phyloP scores from a whole-genome alignment of 2,113 vertebrate genomes.

The Oreochromis aureus region DNA sequence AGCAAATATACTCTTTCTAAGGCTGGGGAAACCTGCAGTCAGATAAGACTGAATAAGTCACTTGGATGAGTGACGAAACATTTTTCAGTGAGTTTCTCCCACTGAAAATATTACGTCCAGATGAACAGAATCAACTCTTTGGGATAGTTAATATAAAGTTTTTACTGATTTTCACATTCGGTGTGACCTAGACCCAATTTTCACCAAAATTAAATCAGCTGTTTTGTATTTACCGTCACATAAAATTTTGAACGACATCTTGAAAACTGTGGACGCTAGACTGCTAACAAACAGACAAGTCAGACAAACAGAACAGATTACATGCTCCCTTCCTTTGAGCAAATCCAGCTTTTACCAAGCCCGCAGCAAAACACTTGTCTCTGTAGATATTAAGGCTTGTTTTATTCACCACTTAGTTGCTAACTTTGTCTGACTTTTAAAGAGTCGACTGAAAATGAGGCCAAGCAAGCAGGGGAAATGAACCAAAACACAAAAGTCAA shows the following conservation, averaged over 20 bases:
- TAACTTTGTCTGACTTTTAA: background rate
- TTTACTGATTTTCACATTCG: background rate
- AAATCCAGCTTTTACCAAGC: background rate
- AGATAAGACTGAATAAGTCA: background rate
- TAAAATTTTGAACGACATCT: background rate
- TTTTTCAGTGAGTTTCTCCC: background rate
- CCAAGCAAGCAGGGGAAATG: background rate
- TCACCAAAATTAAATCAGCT: background rate
- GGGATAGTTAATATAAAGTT: background rate
- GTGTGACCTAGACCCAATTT: background rate
- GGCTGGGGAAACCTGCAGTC: background rate
- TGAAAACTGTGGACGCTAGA: background rate
- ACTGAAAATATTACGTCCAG: background rate
- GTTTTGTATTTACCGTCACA: background rate
- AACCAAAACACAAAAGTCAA: background rate
- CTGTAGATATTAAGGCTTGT: background rate
- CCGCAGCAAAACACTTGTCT: background rate
- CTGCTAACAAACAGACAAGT: background rate
- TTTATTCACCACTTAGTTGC: background rate
- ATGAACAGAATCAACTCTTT: background rate
- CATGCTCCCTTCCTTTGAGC: background rate
- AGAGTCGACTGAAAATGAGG: background rate
- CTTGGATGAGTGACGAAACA: background rate
- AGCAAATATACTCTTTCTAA: background rate
- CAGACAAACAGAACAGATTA: background rate